phyloP scores from a whole-genome alignment of 2,888 invertebrate species.

The Antheraea assamensis region DNA sequence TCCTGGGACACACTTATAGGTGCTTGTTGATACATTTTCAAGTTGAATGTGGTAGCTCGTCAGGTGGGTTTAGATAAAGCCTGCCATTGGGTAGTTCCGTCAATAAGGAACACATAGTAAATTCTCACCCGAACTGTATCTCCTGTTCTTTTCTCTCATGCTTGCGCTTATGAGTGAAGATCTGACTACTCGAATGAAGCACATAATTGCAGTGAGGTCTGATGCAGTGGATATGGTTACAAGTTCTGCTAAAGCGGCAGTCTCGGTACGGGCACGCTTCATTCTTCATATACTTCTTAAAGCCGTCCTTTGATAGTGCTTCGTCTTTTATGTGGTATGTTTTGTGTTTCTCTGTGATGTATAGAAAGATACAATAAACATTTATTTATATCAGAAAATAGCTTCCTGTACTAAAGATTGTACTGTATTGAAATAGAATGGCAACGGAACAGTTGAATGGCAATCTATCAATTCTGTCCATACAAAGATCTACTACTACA shows the following conservation, averaged over 20 bases:
- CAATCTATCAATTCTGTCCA: no score
- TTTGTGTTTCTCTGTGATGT: constrained; percentile 95
- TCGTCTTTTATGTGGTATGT: constrained; percentile 99
- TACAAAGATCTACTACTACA: no score
- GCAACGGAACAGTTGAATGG: no score
- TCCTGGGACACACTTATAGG: not conserved
- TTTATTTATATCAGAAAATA: no score
- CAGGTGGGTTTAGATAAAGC: not conserved
- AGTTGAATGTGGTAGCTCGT: not conserved
- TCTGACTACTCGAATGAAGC: constrained; percentile 97
- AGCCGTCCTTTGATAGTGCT: constrained; percentile 96
- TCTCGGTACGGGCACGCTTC: constrained; percentile 95
- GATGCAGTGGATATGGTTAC: constrained; percentile 99
- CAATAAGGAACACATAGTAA: not conserved
- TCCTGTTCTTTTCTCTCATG: constrained; percentile 97
- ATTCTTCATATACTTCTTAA: constrained; percentile 99
- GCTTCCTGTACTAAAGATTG: no score
- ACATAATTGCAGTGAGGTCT: constrained; percentile 97
- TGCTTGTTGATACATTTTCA: not conserved
- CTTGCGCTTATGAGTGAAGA: constrained; percentile 98
- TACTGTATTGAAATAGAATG: no score
- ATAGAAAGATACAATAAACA: not conserved
- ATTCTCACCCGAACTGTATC: constrained; percentile 87
- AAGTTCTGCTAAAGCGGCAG: constrained; percentile 96
- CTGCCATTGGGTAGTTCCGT: not conserved